Conservation (phyloP, 2,113 vertebrate species). For the Psettodes erumei region DNA sequence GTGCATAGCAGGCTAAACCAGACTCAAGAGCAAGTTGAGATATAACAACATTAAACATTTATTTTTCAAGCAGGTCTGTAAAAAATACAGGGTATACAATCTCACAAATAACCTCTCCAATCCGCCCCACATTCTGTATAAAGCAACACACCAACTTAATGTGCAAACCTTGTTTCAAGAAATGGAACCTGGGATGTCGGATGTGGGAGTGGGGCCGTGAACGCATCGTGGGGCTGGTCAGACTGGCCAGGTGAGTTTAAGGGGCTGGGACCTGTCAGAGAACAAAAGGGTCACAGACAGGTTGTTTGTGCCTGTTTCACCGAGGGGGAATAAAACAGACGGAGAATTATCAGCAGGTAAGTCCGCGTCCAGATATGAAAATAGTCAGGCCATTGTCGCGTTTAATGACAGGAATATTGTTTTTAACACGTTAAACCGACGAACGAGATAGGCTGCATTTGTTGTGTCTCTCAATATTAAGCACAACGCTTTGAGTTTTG, state of each 20-base stretch:
- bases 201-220: constrained; percentile 2
- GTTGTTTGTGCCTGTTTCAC: neutral
- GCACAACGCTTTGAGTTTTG: neutral
- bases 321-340: neutral
- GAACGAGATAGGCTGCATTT: no score
- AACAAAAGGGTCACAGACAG: neutral
- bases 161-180: no score
- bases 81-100: no score
- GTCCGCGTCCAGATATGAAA: neutral
- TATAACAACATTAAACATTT: no score
- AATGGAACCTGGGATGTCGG: neutral
- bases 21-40: no score
- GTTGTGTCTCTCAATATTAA: neutral
- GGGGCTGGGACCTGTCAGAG: neutral
- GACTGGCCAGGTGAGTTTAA: constrained; percentile 60
- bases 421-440: neutral
- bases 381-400: neutral
- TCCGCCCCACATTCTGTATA: no score
- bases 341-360: constrained; percentile 30
- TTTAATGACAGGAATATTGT: neutral
- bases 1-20: no score
- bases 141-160: no score
- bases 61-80: no score
- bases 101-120: no score
- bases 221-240: constrained; percentile 43